Evolutionary conservation across 2,797 vertebrate genomes (phyloP).

Genomic region (Momotus momota): DNA sequence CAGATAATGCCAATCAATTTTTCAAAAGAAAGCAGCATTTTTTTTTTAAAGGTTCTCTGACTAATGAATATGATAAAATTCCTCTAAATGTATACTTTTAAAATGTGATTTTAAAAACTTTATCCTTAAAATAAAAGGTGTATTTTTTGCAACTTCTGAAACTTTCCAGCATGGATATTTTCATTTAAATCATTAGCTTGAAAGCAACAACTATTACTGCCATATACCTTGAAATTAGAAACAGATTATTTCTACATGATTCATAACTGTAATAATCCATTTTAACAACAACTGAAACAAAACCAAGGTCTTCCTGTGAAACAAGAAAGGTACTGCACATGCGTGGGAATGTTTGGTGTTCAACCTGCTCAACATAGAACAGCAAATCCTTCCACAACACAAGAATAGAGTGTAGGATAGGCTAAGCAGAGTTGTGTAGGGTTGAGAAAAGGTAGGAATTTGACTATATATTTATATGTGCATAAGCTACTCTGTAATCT

Average conservation of each 20-base stretch:
- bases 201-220: not conserved
- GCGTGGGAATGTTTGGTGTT: not conserved
- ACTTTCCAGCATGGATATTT: not conserved
- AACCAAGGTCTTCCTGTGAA: not conserved
- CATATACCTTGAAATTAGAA: not conserved
- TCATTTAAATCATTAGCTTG: not conserved
- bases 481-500: not conserved
- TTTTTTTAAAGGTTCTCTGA: fast-evolving
- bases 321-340: not conserved
- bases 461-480: not conserved
- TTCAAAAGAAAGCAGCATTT: not conserved
- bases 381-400: not conserved
- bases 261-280: not conserved
- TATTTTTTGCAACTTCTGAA: not conserved
- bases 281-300: not conserved
- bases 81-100: fast-evolving
- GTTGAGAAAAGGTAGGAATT: not conserved
- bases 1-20: not conserved
- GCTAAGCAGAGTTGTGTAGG: not conserved
- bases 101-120: not conserved
- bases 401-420: not conserved
- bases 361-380: not conserved
- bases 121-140: not conserved
- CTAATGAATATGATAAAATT: not conserved
- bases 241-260: not conserved